Base-by-base conservation (phyloP, 2,797 vertebrate genomes). In the Fratercula arctica region DNA sequence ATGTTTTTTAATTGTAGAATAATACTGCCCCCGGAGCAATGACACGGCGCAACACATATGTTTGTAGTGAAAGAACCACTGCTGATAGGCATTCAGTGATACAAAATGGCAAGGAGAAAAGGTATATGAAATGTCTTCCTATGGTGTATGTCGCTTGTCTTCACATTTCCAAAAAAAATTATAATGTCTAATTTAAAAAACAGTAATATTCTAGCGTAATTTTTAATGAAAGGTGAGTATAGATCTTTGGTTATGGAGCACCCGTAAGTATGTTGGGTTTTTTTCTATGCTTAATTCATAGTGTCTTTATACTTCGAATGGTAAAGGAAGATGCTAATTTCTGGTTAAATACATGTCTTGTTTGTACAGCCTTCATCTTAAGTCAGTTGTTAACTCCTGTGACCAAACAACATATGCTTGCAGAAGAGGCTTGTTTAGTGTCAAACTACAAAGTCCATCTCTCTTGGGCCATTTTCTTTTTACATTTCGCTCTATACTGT, bases 81-180 rank as follows among this genome's bases (percentile, higher is more conserved):
- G 96, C 99, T 3, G 99, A 99, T 90, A 98, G 99, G 37, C 99
- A 99, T 76, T 99, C 99, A 28, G 99, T 99, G 93, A 99, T 99
- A 95, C 99, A 99, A 94, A 99, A 99, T 69, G 99, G 99, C 97
- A 99, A 99, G 93, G 99, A 99, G 95, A 99, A 99, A 99, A 99
- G 99, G 99, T 99, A 98, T 37, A 95, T 96, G 93, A 73, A 64
- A 76, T 91, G 91, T 95, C 94, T 95, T 90, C 54, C 56, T 93
- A 51, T 87, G 93, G 53, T 94, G 31, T 95, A 43, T 76, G 87
- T 92, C 68, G 13, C 56, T 89, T 92, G 89, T 97, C 87, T 92
- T 93, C 94, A 82, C 41, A 14, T 73, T 91, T 90, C 18, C 2
- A 69, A 87, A 48, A 95, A 95, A 72, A 51, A 21, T 4, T 51